Conservation (phyloP, 2,113 vertebrate genomes). For the Arvicanthis niloticus region DNA sequence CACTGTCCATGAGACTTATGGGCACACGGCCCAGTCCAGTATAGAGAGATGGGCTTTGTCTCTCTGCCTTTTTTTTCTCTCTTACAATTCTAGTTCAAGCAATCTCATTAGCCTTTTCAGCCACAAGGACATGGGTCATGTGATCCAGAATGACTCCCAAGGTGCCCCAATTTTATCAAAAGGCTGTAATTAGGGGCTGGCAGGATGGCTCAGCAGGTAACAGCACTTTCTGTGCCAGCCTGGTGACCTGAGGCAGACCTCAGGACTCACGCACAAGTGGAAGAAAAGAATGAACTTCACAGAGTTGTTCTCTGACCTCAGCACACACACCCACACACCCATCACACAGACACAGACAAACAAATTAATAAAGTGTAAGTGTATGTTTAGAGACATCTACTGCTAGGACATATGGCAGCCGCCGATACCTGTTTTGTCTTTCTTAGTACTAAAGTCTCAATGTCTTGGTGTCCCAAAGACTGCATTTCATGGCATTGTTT, state of each 20-base stretch:
- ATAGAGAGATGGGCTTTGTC: background rate
- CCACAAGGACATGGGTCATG: too few species aligned
- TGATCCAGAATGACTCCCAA: background rate
- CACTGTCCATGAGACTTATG: background rate
- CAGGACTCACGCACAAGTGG: background rate
- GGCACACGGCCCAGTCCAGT: background rate
- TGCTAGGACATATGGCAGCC: background rate
- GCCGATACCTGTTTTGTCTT: background rate
- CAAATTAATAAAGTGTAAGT: background rate
- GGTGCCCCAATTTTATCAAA: background rate
- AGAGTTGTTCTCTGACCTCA: background rate
- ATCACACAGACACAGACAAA: background rate
- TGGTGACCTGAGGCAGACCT: background rate
- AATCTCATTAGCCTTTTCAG: background rate
- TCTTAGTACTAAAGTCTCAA: background rate
- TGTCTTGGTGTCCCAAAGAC: background rate
- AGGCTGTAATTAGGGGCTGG: background rate
- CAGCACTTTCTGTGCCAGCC: background rate
- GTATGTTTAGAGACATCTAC: background rate
- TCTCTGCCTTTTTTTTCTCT: too few species aligned
- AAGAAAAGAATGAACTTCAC: background rate
- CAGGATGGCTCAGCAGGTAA: background rate
- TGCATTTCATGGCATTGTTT: constrained; percentile 13
- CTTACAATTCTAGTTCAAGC: background rate
- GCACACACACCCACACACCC: background rate